A percentile compares a stretch with the other conserved stretches of the same genome.
Conservation (phyloP, 2,797 vertebrate genomes). For the Peromyscus melanophrys region DNA sequence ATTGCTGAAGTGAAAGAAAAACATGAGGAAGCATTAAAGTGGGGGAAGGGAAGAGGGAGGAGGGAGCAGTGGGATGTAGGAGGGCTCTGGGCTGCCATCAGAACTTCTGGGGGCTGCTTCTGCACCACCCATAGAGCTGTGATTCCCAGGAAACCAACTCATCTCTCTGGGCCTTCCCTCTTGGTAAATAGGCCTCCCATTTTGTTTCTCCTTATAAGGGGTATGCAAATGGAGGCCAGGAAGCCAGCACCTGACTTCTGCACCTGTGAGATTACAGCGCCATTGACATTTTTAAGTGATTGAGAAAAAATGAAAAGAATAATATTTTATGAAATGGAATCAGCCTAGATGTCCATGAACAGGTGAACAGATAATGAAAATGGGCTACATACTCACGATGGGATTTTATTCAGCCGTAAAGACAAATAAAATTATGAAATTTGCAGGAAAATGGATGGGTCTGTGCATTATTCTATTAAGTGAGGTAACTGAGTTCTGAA, state of each 20-base stretch:
- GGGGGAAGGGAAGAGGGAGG: neutral
- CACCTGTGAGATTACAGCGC: neutral
- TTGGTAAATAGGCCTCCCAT: neutral
- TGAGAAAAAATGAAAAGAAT: slow-evolving; percentile 36
- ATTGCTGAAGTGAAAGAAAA: neutral
- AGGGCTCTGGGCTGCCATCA: neutral
- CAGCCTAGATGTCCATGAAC: neutral
- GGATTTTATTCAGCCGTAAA: neutral
- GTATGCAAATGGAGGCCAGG: neutral
- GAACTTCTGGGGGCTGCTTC: neutral
- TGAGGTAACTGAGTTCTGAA: neutral
- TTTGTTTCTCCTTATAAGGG: slow-evolving; percentile 12
- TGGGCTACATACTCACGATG: neutral
- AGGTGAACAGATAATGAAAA: neutral
- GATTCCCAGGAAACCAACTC: neutral
- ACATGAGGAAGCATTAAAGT: neutral
- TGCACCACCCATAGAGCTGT: neutral
- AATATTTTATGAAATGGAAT: neutral
- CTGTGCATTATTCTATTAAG: neutral
- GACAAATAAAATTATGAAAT: neutral
- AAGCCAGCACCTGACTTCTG: slow-evolving; percentile 14
- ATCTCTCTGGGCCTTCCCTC: neutral
- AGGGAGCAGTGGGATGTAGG: neutral
- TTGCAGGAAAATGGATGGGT: neutral
- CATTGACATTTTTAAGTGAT: slow-evolving; percentile 39